Percentiles rank a stretch among this genome's conserved stretches.
Evolutionary conservation across 2,113 vertebrate species (phyloP).

Genomic region (Entelurus aequoreus): DNA sequence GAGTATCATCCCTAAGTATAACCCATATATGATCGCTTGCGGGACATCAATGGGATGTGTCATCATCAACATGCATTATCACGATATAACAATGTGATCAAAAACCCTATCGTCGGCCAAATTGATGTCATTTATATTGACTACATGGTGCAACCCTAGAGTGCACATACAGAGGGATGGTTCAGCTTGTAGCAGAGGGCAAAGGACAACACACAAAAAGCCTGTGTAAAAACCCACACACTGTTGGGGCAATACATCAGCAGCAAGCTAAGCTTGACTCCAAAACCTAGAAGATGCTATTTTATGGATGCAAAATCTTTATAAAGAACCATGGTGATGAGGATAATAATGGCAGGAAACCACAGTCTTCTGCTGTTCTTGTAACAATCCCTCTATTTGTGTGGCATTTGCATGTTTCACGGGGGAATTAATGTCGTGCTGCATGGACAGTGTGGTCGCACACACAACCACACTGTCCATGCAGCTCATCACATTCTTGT

Average conservation of each 20-base stretch:
- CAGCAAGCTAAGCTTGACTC: constrained; percentile 18
- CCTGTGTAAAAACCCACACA: constrained; percentile 31
- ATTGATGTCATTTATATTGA: no score
- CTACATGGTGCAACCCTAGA: no score
- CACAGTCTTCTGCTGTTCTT: constrained; percentile 57
- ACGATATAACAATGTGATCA: no score
- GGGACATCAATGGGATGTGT: no score
- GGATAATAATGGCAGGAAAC: constrained; percentile 40
- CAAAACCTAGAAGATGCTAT: neutral
- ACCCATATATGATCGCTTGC: no score
- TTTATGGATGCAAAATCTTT: neutral
- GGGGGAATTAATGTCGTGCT: constrained; percentile 66
- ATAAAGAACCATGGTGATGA: constrained; percentile 29
- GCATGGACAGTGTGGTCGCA: constrained; percentile 37
- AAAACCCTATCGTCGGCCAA: no score
- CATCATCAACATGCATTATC: no score
- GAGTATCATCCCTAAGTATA: no score
- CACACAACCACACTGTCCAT: no score
- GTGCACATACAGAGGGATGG: constrained; percentile 33
- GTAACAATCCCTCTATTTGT: constrained; percentile 52
- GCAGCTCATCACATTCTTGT: no score
- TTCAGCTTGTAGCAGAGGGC: constrained; percentile 36
- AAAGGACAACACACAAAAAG: constrained; percentile 62
- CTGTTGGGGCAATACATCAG: constrained; percentile 15
- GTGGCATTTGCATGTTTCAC: constrained; percentile 69